Evolutionary conservation across 2,888 invertebrate species (phyloP).

Genomic region (Chaetogeoica ovagalla): DNA sequence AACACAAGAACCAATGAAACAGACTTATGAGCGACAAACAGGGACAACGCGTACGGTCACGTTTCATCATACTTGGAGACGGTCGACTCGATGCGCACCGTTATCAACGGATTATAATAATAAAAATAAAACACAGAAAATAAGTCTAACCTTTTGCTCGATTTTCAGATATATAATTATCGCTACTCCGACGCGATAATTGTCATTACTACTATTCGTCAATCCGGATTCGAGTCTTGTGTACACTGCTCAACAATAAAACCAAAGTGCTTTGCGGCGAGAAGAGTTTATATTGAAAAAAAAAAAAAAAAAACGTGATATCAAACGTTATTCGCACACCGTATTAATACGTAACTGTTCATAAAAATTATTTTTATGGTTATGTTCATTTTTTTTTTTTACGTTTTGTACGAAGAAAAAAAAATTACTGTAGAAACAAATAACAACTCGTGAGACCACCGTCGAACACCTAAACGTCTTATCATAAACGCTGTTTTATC

Average conservation of each 20-base stretch:
- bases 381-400: not conserved
- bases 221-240: too few relatives aligned
- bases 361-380: not conserved
- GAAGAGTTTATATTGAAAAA: too few relatives aligned
- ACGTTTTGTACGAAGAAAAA: not conserved
- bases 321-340: not conserved
- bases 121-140: not conserved
- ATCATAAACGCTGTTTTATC: too few relatives aligned
- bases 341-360: not conserved
- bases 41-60: not conserved
- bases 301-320: not conserved
- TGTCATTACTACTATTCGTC: too few relatives aligned
- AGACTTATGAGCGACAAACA: too few relatives aligned
- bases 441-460: too few relatives aligned
- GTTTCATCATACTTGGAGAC: not conserved
- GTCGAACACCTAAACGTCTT: too few relatives aligned
- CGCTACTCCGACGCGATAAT: not conserved
- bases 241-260: too few relatives aligned
- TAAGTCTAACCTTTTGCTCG: too few relatives aligned
- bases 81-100: not conserved
- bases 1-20: too few relatives aligned
- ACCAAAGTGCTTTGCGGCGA: too few relatives aligned
- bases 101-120: not conserved
- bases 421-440: not conserved
- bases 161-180: not conserved